Evolutionary conservation across 2,888 invertebrate species (phyloP).

Genomic region (Tuta absoluta): DNA sequence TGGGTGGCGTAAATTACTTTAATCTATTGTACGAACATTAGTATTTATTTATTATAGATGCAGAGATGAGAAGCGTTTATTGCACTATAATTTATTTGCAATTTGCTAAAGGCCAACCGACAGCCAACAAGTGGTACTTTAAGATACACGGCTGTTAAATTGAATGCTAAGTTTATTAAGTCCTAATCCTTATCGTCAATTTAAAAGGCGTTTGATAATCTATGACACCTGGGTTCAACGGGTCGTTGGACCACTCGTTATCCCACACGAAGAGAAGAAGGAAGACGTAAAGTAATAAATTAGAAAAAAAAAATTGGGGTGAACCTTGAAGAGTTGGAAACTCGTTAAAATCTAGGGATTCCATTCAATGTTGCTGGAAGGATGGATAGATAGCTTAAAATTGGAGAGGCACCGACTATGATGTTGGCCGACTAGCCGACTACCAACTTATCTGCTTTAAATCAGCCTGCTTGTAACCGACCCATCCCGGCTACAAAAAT

Average conservation of each 20-base stretch:
- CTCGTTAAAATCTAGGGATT: conserved; percentile 54
- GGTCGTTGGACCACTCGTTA: too few relatives aligned
- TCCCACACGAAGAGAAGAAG: too few relatives aligned
- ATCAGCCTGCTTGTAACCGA: too few relatives aligned
- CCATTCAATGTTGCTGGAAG: conserved; percentile 52
- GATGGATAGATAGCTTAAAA: conserved; percentile 61
- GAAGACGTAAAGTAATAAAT: conserved; percentile 24
- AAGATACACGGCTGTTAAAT: not conserved
- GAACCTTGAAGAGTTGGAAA: conserved; percentile 46
- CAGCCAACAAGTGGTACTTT: not conserved
- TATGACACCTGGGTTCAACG: too few relatives aligned
- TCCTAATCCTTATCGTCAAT: conserved; percentile 20
- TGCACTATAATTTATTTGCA: conserved; percentile 10
- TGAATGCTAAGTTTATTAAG: conserved; percentile 7
- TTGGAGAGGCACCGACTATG: too few relatives aligned
- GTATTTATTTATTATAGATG: conserved; percentile 4
- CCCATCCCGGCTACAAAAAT: too few relatives aligned
- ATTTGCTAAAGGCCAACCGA: not conserved
- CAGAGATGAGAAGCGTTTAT: not conserved
- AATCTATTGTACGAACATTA: conserved; percentile 7
- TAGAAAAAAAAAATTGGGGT: conserved; percentile 28
- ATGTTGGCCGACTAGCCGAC: too few relatives aligned
- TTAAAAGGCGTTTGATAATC: too few relatives aligned
- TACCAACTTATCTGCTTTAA: too few relatives aligned
- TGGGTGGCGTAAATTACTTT: conserved; percentile 4